Base-by-base conservation (phyloP, 2,113 vertebrate species). In the Coryphaenoides rupestris region DNA sequence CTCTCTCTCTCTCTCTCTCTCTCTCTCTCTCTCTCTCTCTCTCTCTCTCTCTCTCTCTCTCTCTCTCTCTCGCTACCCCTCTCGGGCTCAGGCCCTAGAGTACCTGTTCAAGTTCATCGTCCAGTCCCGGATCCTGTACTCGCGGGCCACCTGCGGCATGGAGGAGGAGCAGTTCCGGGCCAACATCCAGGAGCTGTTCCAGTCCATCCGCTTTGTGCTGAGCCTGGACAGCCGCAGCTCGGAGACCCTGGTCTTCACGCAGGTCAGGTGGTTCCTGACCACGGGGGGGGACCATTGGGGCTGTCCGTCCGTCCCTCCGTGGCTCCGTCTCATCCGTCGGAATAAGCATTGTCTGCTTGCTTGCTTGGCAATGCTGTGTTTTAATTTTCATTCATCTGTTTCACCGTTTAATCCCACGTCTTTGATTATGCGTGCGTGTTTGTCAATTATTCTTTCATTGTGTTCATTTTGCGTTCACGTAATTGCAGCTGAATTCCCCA, bases 61-160 rank as follows among this genome's bases (percentile, higher is more conserved):
- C n/a, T n/a, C n/a, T n/a, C n/a, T n/a, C n/a, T n/a, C n/a, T n/a
- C n/a, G n/a, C n/a, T n/a, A n/a, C n/a, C n/a, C n/a, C n/a, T n/a
- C n/a, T n/a, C n/a, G n/a, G n/a, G 19, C 53, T 14, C 59, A 92
- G 90, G 90, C 89, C 0, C 73, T 91, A 7, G 97, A 98, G 85
- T 99, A 99, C 76, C 93, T 99, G 74, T 98, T 99, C 80, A 99
- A 98, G 81, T 98, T 95, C 60, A 98, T 99, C 64, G 93, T 99
- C 63, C 97, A 98, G 19, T 98, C 96, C 21, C 92, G 97, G 16
- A 93, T 95, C 62, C 89, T 99, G 19, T 99, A 95, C 65, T 93
- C 94, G 0, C 92, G 95, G 61, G 96, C 97, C 64, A 98, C 95
- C 40, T 96, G 94, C 4, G 95, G 95, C 23, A 96, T 98, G 90